phyloP scores from a whole-genome alignment of 2,797 vertebrate species.

The Oophaga sylvatica region DNA sequence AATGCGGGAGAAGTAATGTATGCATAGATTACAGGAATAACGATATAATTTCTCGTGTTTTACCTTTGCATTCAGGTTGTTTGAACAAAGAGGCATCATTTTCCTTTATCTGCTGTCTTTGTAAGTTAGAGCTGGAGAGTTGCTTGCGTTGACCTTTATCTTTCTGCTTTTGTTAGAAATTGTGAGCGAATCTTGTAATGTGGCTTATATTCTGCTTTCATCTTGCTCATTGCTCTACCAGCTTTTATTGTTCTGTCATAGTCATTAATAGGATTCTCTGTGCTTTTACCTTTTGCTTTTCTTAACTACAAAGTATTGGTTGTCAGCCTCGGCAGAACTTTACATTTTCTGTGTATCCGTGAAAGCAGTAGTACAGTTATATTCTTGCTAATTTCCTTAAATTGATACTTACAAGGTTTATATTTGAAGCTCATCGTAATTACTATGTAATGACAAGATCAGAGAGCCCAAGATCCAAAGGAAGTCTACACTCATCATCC shows the following conservation, averaged over 20 bases:
- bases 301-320: constrained; percentile 57
- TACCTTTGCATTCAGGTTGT: constrained; percentile 30
- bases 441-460: constrained; percentile 51
- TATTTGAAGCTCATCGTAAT: constrained; percentile 53
- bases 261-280: constrained; percentile 36
- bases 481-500: background rate
- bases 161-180: constrained; percentile 53
- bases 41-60: constrained; percentile 31
- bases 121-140: constrained; percentile 38
- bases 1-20: constrained; percentile 11
- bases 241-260: constrained; percentile 52
- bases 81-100: constrained; percentile 45
- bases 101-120: constrained; percentile 43
- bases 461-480: constrained; percentile 28
- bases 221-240: constrained; percentile 47
- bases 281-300: constrained; percentile 55
- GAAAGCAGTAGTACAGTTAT: constrained; percentile 41
- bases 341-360: constrained; percentile 35
- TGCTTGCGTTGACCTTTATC: constrained; percentile 54
- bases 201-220: constrained; percentile 51
- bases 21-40: constrained; percentile 35
- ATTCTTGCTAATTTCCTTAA: constrained; percentile 47
- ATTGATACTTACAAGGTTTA: constrained; percentile 50
- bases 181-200: constrained; percentile 57
- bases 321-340: constrained; percentile 28